Evolutionary conservation across 2,888 invertebrate species (phyloP).

Genomic region (Eristalis intricaria): DNA sequence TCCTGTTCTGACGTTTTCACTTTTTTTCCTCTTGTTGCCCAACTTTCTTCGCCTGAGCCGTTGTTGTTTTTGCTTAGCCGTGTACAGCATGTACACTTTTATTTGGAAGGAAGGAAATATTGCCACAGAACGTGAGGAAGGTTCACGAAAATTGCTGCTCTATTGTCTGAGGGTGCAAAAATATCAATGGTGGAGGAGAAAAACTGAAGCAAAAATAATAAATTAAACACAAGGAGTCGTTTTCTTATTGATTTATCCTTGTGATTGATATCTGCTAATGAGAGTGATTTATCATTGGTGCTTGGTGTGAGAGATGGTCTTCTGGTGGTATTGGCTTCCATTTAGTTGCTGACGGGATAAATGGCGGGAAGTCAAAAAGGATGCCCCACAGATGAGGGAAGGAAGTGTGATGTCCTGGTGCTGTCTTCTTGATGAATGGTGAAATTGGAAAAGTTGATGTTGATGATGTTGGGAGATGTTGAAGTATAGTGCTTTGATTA

Average conservation of each 20-base stretch:
- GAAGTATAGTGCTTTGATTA: conserved; percentile 58
- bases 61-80: conserved; percentile 8
- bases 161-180: conserved; percentile 67
- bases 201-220: conserved; percentile 71
- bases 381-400: conserved; percentile 21
- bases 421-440: conserved; percentile 68
- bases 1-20: conserved; percentile 69
- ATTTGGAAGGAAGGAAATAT: conserved; percentile 41
- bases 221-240: conserved; percentile 70
- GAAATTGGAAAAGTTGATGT: conserved; percentile 70
- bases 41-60: conserved; percentile 15
- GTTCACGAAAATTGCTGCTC: conserved; percentile 64
- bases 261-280: conserved; percentile 73
- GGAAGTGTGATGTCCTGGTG: conserved; percentile 57
- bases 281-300: conserved; percentile 69
- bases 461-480: conserved; percentile 54
- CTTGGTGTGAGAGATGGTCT: conserved; percentile 16
- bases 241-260: conserved; percentile 72
- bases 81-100: conserved; percentile 4
- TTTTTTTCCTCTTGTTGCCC: conserved; percentile 31
- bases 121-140: conserved; percentile 62
- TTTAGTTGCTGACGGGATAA: conserved; percentile 50
- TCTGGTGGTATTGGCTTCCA: conserved; percentile 49
- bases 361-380: conserved; percentile 54
- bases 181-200: conserved; percentile 59